Base-by-base conservation (phyloP, 92 coral and sea anemone genomes). In the Muricea muricata region DNA sequence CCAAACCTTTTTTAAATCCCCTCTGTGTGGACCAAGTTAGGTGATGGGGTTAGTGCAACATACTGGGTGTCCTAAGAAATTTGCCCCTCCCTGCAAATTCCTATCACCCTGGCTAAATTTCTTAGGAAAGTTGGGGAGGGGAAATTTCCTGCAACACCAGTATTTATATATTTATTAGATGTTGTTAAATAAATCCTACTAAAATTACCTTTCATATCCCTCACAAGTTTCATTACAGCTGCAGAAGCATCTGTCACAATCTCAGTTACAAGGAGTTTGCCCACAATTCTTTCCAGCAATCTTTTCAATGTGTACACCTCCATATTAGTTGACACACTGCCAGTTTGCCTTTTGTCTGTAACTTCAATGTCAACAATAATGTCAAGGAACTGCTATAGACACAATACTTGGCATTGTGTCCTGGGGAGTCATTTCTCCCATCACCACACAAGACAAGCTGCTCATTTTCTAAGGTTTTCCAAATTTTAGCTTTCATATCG, bases 391-490 rank as follows among this genome's bases (percentile, higher is more conserved):
- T 85, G 89, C 32, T 89, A 65, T 89, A 85, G 2, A 89, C 92
- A 89, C 92, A 89, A 37, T 69, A 89, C 31, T 89, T 89, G 0
- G 92, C 86, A 80, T 71, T 65, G 52, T 69, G 85, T 7, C 89
- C 92, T 1, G 92, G 89, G 9, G 83, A 89, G 42, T 85, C 69
- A 58, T 66, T 85, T 2, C 79, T 24, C 3, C 86, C 89, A 78
- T 84, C 91, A 32, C 89, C 85, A 84, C 79, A 75, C 56, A 87
- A 30, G 18, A 67, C 26, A 20, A 37, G 42, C 42, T 37, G 42
- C 42, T 37, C 42, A 9, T 37, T 37, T 37, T 4, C 9, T 9
- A 37, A 37, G 4, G 9, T 9, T 37, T 61, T 56, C 50, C 55
- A 29, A n/a, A n/a, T n/a, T n/a, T n/a, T n/a, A n/a, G n/a, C n/a